Evolutionary conservation across 2,888 invertebrate genomes (phyloP).

Genomic region (Spilarctia lutea): DNA sequence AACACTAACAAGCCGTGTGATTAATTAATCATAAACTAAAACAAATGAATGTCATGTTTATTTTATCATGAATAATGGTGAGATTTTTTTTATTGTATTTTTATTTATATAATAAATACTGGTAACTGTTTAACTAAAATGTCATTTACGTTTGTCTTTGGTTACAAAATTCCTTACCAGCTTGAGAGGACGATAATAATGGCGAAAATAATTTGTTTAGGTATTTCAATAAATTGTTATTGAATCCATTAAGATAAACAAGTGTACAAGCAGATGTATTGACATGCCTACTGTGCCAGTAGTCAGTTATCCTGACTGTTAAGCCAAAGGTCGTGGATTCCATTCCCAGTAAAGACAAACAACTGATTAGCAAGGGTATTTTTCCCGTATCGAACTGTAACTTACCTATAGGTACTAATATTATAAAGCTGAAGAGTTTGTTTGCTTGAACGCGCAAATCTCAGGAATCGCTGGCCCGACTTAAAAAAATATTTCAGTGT

Average conservation of each 20-base stretch:
- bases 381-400: no score
- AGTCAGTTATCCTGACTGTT: no score
- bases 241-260: not conserved
- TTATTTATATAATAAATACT: not conserved
- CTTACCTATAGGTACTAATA: no score
- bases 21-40: slow-evolving; percentile 9
- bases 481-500: no score
- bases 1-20: slow-evolving; percentile 4
- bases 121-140: not conserved
- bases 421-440: no score
- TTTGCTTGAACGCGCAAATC: no score
- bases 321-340: no score
- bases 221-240: not conserved
- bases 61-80: not conserved
- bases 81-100: not conserved
- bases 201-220: not conserved
- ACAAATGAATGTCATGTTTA: slow-evolving; percentile 6
- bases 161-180: not conserved
- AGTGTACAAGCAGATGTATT: not conserved
- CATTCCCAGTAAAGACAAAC: no score
- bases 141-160: not conserved
- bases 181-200: not conserved
- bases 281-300: no score
- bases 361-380: no score
- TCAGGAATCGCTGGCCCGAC: no score